Base-by-base conservation (phyloP, 2,113 vertebrate species). In the Xenopus borealis region DNA sequence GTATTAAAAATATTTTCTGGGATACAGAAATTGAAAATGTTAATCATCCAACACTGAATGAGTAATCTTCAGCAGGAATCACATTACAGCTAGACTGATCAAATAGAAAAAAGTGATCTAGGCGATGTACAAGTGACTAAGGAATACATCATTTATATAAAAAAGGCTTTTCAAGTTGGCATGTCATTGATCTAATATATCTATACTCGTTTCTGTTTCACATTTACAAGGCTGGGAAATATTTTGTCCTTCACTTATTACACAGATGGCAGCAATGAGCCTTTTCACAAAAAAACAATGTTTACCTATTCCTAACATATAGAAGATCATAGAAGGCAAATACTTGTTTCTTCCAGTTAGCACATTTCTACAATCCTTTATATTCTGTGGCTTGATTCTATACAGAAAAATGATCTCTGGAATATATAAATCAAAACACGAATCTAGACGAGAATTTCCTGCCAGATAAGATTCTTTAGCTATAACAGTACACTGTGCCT, bases 191-290 rank as follows among this genome's bases (percentile, higher is more conserved):
- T 40, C 8, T 40, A 6, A 40, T 40, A 40, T 40, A 40, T 40
- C 33, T 40, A 33, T 33, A 40, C 33, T 27, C 23, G 1, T 27
- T 27, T 27, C 3, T 27, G 23, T 27, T 27, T 27, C 23, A 27
- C 23, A 27, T 27, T 27, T 7, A 40, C 44, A 52, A n/a, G 33
- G 14, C 14, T 62, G 19, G 68, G 19, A 72, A 72, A 30, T 19
- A 47, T 72, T 62, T 61, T 65, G 23, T 57, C 50, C 16, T 53
- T 63, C 17, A 59, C 27, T 12, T n/a, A 9, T 58, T 69, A 57
- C 18, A 45, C 18, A 44, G 30, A 23, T 45, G 27, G 19, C 19
- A 55, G 27, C 11, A 72, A 65, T 17, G 17, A 65, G 16, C 16
- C 45, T 55, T 44, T 72, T 64, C 17, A 19, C 44, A 40, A 17